Conservation (phyloP, 2,888 invertebrate genomes). For the Stenotaenia linearis region DNA sequence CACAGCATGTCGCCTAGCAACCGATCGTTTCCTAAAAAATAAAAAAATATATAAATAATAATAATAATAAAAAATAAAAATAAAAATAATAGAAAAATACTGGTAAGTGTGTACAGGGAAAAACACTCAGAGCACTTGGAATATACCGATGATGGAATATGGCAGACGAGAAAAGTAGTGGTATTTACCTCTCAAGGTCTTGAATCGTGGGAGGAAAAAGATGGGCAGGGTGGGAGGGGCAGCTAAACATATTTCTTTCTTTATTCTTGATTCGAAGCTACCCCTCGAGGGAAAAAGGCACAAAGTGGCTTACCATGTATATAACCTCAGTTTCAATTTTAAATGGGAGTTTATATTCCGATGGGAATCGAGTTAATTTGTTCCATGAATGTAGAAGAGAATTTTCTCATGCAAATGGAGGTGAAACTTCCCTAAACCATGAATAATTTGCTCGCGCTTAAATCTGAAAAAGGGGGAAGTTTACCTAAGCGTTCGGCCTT, state of each 20-base stretch:
- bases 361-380: neutral
- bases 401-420: neutral
- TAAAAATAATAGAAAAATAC: neutral
- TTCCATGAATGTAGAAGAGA: neutral
- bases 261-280: neutral
- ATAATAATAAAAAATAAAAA: slow-evolving; percentile 19
- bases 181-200: too few species aligned
- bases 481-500: neutral
- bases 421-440: neutral
- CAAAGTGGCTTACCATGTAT: neutral
- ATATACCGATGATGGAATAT: neutral
- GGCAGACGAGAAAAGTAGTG: neutral
- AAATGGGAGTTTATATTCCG: neutral
- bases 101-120: neutral
- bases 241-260: neutral
- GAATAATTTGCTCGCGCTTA: neutral
- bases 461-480: neutral
- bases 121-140: neutral
- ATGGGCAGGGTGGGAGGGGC: neutral
- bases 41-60: too few species aligned
- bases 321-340: neutral
- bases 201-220: neutral
- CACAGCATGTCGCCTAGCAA: slow-evolving; percentile 77
- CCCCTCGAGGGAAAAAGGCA: neutral
- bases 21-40: slow-evolving; percentile 63